Conservation (phyloP, 2,113 vertebrate genomes). For the Panthera leo region DNA sequence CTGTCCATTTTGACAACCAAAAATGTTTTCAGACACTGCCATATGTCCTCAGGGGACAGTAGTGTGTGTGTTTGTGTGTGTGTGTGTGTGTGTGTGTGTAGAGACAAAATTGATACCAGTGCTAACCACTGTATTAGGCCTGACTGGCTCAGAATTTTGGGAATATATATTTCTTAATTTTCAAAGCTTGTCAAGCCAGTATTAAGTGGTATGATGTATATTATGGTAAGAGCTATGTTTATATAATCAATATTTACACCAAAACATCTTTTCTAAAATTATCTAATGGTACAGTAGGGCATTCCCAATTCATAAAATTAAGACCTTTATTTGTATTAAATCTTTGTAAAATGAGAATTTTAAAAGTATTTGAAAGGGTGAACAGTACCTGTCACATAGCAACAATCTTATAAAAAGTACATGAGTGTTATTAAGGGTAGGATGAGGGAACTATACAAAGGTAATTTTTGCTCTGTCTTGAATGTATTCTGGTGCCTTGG, state of each 20-base stretch:
- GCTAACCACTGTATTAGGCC: neutral
- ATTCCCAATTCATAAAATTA: neutral
- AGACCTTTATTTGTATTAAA: constrained; percentile 49
- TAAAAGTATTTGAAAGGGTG: constrained; percentile 6
- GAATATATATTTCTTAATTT: neutral
- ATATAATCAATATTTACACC: neutral
- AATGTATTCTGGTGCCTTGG: constrained; percentile 18
- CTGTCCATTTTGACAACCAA: neutral
- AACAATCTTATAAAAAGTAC: neutral
- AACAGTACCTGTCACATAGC: neutral
- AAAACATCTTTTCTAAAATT: constrained; percentile 33
- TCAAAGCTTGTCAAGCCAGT: neutral
- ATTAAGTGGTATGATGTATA: neutral
- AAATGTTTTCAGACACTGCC: neutral
- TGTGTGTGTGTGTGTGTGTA: neutral
- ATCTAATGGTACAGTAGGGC: neutral
- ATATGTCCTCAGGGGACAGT: neutral
- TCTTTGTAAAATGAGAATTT: constrained; percentile 34
- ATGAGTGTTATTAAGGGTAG: neutral
- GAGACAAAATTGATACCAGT: neutral
- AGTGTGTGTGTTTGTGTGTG: too few species aligned
- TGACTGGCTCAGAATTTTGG: neutral
- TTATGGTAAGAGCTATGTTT: neutral
- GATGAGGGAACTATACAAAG: neutral
- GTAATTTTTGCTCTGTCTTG: constrained; percentile 28